Evolutionary conservation across 2,888 invertebrate genomes (phyloP).

Genomic region (Octonoba sinensis): DNA sequence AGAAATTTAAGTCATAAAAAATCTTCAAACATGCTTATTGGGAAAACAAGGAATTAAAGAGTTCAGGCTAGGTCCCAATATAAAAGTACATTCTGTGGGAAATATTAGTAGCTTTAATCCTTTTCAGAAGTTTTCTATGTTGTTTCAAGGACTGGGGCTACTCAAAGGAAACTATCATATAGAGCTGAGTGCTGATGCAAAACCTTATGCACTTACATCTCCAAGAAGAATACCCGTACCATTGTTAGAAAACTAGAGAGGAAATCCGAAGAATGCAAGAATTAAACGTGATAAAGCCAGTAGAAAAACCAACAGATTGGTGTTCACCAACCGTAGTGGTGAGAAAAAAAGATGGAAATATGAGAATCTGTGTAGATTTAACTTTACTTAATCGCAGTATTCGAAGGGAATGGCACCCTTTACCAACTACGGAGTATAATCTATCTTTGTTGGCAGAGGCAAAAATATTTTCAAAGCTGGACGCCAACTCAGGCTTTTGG

Average conservation of each 20-base stretch:
- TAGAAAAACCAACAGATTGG: conserved; percentile 15
- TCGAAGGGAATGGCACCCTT: neutral
- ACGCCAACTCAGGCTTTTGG: neutral
- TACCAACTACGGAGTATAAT: neutral
- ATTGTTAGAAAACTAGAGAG: neutral
- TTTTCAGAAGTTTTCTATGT: neutral
- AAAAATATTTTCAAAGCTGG: neutral
- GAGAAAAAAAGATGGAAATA: conserved; percentile 16
- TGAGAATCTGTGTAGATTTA: conserved; percentile 22
- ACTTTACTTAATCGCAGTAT: neutral
- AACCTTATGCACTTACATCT: conserved; percentile 5
- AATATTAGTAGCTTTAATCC: neutral
- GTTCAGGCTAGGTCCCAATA: neutral
- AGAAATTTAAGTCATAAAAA: neutral
- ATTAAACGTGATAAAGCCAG: conserved; percentile 2
- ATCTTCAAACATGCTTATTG: conserved; percentile 1
- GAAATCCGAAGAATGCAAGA: conserved; percentile 3
- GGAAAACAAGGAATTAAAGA: neutral
- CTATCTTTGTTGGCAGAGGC: neutral
- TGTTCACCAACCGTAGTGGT: conserved; percentile 11
- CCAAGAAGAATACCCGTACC: neutral
- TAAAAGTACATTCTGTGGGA: neutral
- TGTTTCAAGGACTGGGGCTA: neutral
- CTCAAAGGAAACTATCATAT: conserved; percentile 1
- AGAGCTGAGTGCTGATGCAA: neutral